Conservation (phyloP, 2,797 vertebrate species). For the Urophycis tenuis region DNA sequence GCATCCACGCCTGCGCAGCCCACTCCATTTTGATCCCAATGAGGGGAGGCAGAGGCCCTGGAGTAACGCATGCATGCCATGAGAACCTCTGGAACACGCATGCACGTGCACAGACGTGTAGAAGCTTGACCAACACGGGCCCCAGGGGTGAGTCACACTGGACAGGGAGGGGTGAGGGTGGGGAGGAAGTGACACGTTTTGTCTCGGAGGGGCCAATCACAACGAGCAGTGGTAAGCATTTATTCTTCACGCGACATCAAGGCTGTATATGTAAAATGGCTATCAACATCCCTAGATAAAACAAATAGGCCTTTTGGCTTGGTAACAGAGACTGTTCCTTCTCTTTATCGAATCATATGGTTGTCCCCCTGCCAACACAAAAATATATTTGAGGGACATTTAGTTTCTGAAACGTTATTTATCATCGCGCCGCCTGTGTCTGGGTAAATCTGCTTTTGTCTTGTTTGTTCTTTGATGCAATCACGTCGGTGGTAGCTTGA, state of each 20-base stretch:
- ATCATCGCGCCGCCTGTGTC: background rate
- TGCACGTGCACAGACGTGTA: background rate
- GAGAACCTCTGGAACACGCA: background rate
- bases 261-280: background rate
- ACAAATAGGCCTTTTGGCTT: background rate
- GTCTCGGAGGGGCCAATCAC: background rate
- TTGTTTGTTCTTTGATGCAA: background rate
- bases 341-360: background rate
- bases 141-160: constrained; percentile 29
- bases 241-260: background rate
- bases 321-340: constrained; percentile 3
- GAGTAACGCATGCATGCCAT: constrained; percentile 5
- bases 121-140: constrained; percentile 9
- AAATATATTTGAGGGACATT: background rate
- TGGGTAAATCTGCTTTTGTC: background rate
- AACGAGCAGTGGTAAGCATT: background rate
- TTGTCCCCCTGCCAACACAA: background rate
- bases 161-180: constrained; percentile 2
- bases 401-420: background rate
- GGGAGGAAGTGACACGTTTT: constrained; percentile 9
- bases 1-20: background rate
- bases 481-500: background rate
- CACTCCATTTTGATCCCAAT: constrained; percentile 14
- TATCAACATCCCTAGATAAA: background rate
- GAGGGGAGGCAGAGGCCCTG: constrained; percentile 15